Evolutionary conservation across 2,888 invertebrate genomes (phyloP), one percentile per base, ranked within the genome.

Genomic region (Aspidapion aeneum): DNA sequence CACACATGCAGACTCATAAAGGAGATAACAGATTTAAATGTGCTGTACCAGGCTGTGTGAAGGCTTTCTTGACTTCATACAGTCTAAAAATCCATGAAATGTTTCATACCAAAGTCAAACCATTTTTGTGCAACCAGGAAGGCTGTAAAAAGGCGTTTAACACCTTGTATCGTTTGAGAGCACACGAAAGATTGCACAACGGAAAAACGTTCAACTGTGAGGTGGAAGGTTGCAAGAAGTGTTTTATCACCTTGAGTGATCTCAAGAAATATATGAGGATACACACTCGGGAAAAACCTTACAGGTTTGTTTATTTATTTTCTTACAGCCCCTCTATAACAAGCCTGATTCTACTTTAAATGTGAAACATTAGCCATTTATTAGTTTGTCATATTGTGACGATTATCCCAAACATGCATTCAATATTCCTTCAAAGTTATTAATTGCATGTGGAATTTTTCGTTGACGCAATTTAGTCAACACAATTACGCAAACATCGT

Each of bases 1-100:
- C 96, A 65, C 97, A 97, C 82, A 89, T 94, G 86, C 96, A 96
- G 84, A 95, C 95, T 62, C 96, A 97, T 76, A 93, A 91, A 89
- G 96, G 96, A 75, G 96, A 97, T 84, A 96, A 91, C 82, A 88
- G 92, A 75, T 97, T 96, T 82, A 91, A 93, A 81, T 97, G 96
- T 81, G 86, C 90, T 50, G 91, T 94, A 79, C 87, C 89, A 66
- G 87, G 87, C 70, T 97, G 97, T 81, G 92, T 92, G 65, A 96
- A 96, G 82, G 92, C 94, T 65, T 97, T 97, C 82, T 85, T 97
- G 63, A 96, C 96, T 20, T 96, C 96, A 21, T 96, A 96, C 82
- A 95, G 96, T 82, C 82, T 96, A 68, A 96, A 96, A 83, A 95
- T 96, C 73, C 97, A 97, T 79, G 89, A 94, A 67, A 85, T 96